These are phyloP conservation scores for Lochmaea capreae DNA, from an alignment of 2,888 invertebrate species.

Conservation along the genomic window DNA sequence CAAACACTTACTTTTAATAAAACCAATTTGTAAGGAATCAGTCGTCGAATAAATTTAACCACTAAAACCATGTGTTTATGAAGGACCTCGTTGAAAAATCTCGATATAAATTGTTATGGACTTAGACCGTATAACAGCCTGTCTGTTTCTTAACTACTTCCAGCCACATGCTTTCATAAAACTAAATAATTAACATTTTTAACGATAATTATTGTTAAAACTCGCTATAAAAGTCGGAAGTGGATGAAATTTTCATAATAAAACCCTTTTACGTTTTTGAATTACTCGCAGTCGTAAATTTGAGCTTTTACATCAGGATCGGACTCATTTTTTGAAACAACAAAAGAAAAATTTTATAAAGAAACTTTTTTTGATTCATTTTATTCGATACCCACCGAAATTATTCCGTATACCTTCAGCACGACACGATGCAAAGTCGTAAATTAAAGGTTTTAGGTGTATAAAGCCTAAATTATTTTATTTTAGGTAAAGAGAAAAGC, in stretches of 20 bases:
- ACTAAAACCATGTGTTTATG: conserved; percentile 24
- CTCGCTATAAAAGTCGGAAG: conserved; percentile 53
- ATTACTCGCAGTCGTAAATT: conserved; percentile 44
- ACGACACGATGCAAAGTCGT: neutral
- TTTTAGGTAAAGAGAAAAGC: conserved; percentile 21
- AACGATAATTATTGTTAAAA: conserved; percentile 49
- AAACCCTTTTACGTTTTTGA: conserved; percentile 48
- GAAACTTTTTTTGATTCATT: neutral
- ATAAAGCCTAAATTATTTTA: conserved; percentile 17
- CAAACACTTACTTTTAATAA: conserved; percentile 3
- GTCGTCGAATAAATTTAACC: conserved; percentile 27
- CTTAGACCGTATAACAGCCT: conserved; percentile 29
- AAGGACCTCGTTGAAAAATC: conserved; percentile 28
- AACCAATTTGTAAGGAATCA: conserved; percentile 25
- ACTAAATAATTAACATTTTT: conserved; percentile 44
- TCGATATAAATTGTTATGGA: conserved; percentile 26
- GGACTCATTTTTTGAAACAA: neutral
- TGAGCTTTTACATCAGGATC: conserved; percentile 31
- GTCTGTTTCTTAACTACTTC: conserved; percentile 34
- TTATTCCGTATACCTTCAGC: neutral
- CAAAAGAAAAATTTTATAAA: too few relatives aligned
- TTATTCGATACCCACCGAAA: neutral
- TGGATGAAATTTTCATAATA: conserved; percentile 50
- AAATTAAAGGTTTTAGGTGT: conserved; percentile 5
- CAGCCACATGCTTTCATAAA: conserved; percentile 41